Evolutionary conservation across 2,888 invertebrate species (phyloP), one percentile per base, ranked within the genome.

Genomic region (Phanerotoma sp.): DNA sequence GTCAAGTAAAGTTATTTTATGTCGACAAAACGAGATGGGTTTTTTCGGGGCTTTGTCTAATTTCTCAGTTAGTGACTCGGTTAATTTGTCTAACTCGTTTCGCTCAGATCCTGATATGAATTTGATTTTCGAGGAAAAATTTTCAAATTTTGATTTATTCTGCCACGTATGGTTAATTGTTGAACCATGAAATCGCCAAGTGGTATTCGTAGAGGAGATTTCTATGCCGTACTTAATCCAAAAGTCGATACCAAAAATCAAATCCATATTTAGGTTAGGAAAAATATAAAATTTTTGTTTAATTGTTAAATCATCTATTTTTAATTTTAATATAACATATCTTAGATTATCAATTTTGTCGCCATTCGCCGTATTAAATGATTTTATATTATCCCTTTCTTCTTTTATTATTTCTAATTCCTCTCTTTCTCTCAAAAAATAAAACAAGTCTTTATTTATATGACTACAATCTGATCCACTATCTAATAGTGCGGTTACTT

Each of bases 1-100:
- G n/a, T 58, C 54, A 6, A 13, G n/a, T 15, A 58, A 13, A n/a
- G 54, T 49, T 5, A 59, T 59, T 4, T 42, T 45, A 38, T 59
- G 51, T 41, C 54, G n/a, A n/a, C n/a, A n/a, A 7, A 1, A 37
- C 56, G 25, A 1, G 53, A 56, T 25, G 44, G 6, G 3, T 55
- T 49, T 10, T 48, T 51, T 10, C n/a, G 41, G 33, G 25, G 40
- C 22, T 22, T 30, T 13, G 9, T 59, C 53, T 11, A 56, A 18
- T 47, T 56, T 56, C 3, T 18, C 33, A 41, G 56, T 56, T 44
- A 54, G 46, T 3, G 2, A 28, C 15, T 51, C 52, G 2, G 56
- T 30, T 25, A 56, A 59, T 4, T 32, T 25, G 28, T 45, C 13
- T 4, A 35, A 5, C 3, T 35, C 35, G 3, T 3, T 7, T 1